Base-by-base conservation (phyloP, 2,797 vertebrate species). In the Caiman crocodilus region DNA sequence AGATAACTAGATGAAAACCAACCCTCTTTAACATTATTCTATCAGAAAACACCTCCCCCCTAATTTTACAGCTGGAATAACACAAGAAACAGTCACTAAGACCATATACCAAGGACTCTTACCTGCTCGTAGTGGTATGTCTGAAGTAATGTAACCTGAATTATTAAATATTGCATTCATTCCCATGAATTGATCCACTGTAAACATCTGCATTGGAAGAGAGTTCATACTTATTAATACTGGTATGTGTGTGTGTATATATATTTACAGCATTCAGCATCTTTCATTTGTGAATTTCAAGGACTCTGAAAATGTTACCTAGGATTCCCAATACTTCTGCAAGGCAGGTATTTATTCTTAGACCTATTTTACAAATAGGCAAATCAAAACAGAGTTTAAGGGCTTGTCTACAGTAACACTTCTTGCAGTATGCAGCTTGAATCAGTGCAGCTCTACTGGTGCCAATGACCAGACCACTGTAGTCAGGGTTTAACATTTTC, bases 101-200 rank as follows among this genome's bases (percentile, higher is more conserved):
- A 56, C 3, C 69, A 85, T 76, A 79, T 1, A 91, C 28, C 26
- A 69, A 87, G 4, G 0, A 12, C 10, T 90, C 97, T 93, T 97
- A 98, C 98, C 98, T 89, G 98, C 95, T 89, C 94, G 94, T 87
- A 98, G 93, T 55, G 97, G 94, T 74, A 98, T 89, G 60, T 98
- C 97, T 61, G 97, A 93, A 63, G 96, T 93, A 91, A 98, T 98
- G 95, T 98, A 96, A 87, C 95, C 97, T 79, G 98, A 91, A 42
- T 82, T 97, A 87, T 96, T 98, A 95, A 98, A 98, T 42, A 98
- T 95, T 11, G 96, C 76, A 89, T 96, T 97, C 94, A 97, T 96
- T 88, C 96, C 96, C 88, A 97, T 90, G 71, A 97, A 94, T 88
- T 96, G 93, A 76, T 97, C 97, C 96, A 98, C 83, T 13, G 96